phyloP scores from a whole-genome alignment of 2,797 vertebrate species.

The Periparus ater region DNA sequence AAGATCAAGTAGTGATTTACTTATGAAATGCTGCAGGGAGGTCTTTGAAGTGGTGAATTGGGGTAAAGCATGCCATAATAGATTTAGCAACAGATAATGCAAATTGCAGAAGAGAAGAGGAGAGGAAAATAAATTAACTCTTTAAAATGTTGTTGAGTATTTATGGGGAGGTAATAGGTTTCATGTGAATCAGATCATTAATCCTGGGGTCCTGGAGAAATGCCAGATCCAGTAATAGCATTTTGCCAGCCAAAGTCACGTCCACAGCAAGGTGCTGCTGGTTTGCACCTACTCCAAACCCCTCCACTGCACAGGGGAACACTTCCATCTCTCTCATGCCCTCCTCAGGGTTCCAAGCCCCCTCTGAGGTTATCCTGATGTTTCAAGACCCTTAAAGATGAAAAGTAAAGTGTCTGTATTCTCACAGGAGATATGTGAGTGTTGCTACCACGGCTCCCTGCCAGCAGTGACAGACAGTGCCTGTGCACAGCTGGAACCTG shows the following conservation, averaged over 20 bases:
- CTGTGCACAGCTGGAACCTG: neutral
- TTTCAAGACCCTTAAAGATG: neutral
- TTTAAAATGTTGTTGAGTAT: neutral
- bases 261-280: neutral
- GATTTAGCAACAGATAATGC: constrained; percentile 11
- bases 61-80: neutral
- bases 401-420: neutral
- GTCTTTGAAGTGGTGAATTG: neutral
- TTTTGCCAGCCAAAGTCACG: fast-evolving
- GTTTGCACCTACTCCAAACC: neutral
- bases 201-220: neutral
- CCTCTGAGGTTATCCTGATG: neutral
- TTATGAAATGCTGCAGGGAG: neutral
- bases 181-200: neutral
- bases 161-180: neutral
- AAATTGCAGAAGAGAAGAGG: neutral
- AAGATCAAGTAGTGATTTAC: constrained; percentile 2
- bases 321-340: neutral
- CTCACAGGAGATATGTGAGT: fast-evolving
- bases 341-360: neutral
- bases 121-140: constrained; percentile 30
- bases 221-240: neutral
- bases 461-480: fast-evolving
- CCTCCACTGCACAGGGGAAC: fast-evolving
- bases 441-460: fast-evolving